A percentile compares a stretch with the other conserved stretches of the same genome.
Conservation (phyloP, 2,113 vertebrate genomes). For the Chamaea fasciata region DNA sequence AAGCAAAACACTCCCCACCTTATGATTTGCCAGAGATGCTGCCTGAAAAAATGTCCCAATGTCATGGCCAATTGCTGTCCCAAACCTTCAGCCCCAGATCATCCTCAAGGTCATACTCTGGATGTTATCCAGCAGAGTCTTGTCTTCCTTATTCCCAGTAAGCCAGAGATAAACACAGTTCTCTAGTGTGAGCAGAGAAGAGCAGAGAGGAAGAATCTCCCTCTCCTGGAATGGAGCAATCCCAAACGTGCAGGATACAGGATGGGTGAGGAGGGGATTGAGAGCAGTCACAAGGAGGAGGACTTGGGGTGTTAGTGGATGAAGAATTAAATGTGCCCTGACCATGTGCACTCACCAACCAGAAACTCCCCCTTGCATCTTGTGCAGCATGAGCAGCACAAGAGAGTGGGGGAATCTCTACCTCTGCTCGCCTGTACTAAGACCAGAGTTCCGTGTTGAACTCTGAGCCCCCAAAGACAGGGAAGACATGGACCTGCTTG, state of each 20-base stretch:
- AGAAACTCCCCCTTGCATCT: no score
- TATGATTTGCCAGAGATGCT: no score
- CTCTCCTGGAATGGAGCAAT: not conserved
- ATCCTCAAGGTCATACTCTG: not conserved
- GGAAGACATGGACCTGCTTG: no score
- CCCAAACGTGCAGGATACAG: not conserved
- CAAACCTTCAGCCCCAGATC: not conserved
- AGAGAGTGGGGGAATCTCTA: not conserved
- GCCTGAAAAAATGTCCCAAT: not conserved
- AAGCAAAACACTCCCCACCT: not conserved
- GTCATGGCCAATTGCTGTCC: no score
- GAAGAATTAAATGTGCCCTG: not conserved
- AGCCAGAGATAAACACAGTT: not conserved
- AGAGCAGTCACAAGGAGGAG: not conserved
- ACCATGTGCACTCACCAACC: rapidly evolving
- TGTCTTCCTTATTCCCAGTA: not conserved
- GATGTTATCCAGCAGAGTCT: not conserved
- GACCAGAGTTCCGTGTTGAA: no score
- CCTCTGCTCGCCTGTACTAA: no score
- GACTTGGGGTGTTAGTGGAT: not conserved
- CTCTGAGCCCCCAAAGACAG: not conserved
- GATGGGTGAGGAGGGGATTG: not conserved
- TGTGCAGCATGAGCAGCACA: not conserved
- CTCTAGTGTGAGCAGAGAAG: not conserved
- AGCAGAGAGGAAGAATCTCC: not conserved